Base-by-base conservation (phyloP, 2,888 invertebrate genomes). In the Leptinotarsa haldemani region DNA sequence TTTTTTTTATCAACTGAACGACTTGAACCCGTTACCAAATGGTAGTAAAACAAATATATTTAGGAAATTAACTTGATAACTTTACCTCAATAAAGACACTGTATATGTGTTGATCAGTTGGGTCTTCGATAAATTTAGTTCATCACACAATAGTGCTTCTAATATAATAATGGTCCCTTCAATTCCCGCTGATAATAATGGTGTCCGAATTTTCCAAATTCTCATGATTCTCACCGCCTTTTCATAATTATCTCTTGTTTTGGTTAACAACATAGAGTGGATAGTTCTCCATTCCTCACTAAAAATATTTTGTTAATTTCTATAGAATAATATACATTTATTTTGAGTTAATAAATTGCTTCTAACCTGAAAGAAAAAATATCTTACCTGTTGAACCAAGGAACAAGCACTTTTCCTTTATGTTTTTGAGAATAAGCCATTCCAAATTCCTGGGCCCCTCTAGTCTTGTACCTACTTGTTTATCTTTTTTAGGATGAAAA, bases 51-150 rank as follows among this genome's bases (percentile, higher is more conserved):
- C 40, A 40, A 40, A 40, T 40, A 40, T 40, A 40, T 40, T 40
- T 40, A 40, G 40, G 2, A 40, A 40, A 12, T 40, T 7, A 30
- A 0, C 4, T n/a, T n/a, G 16, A 18, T 9, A 9, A 52, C 18
- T 13, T 69, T 91, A 93, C 82, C 93, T 90, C 90, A 92, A 90
- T 70, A 93, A 87, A 3, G 90, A 90, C 9, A 92, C 89, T 0
- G 92, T 91, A 84, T 92, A 92, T 74, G 40, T 40, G 40, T 12
- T 40, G 40, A 40, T 40, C 40, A 40, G 40, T 2, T 90, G 76
- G 91, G 84, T 20, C 89, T 88, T 18, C 91, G 79, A 40, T 40
- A 2, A 40, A 40, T 72, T 92, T 86, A 70, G 87, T 86, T 82
- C 75, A 65, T 85, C 82, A 63, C 88, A 87, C 48, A 90, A 74